These are phyloP conservation scores for Fundulus diaphanus DNA, from an alignment of 2,797 vertebrate species.

Conservation along the genomic window DNA sequence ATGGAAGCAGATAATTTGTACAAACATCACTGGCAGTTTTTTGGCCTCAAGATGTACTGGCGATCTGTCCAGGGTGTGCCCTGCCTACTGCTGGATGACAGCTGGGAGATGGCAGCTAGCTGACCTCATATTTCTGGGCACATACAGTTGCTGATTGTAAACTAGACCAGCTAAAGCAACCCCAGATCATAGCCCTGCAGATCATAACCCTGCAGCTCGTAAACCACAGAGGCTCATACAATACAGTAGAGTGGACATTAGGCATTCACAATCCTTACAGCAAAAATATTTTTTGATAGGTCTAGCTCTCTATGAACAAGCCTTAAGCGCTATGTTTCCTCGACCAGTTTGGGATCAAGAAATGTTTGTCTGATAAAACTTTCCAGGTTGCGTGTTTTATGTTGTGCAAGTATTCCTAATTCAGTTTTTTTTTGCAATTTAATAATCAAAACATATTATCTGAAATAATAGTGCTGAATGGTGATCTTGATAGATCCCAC, in stretches of 20 bases:
- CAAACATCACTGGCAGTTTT: neutral
- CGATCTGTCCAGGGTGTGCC: neutral
- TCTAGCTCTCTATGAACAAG: neutral
- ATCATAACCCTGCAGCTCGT: neutral
- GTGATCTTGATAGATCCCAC: neutral
- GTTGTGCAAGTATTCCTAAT: neutral
- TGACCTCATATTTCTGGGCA: conserved; percentile 4
- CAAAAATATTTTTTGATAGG: neutral
- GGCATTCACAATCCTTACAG: neutral
- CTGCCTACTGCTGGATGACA: neutral
- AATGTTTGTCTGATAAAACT: neutral
- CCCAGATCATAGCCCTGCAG: neutral
- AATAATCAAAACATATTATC: neutral
- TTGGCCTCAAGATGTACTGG: neutral
- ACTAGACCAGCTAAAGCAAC: neutral
- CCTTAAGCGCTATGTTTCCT: neutral
- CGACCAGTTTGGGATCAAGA: neutral
- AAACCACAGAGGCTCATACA: neutral
- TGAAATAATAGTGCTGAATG: neutral
- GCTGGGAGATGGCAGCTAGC: conserved; percentile 12
- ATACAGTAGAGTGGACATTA: neutral
- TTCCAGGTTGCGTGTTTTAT: neutral
- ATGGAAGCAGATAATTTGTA: neutral
- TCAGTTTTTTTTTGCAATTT: neutral
- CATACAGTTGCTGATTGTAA: neutral